phyloP scores from a whole-genome alignment of 1,140 invertebrate species.

The Diabrotica undecimpunctata region DNA sequence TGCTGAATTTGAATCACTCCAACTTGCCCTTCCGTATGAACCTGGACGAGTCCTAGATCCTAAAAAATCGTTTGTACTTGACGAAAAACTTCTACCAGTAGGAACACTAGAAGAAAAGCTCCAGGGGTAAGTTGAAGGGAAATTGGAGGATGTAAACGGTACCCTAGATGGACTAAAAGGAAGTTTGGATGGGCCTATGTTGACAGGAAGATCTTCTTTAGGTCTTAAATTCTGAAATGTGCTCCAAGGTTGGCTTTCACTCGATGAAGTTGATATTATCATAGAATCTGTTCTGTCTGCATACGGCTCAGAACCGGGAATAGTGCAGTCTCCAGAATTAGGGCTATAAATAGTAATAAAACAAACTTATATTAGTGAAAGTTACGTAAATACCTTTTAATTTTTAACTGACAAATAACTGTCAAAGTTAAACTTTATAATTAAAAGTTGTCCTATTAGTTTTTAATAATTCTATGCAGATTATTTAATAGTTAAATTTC shows the following conservation, averaged over 20 bases:
- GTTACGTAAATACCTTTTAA: too few species aligned
- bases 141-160: conserved; percentile 24
- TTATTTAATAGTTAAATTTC: too few species aligned
- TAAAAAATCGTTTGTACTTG: conserved; percentile 22
- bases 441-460: too few species aligned
- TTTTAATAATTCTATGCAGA: too few species aligned
- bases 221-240: conserved; percentile 32
- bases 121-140: conserved; percentile 32
- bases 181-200: background rate
- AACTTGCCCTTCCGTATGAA: conserved; percentile 49
- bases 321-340: conserved; percentile 50
- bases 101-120: conserved; percentile 31
- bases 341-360: conserved; percentile 43
- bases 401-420: too few species aligned
- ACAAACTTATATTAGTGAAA: background rate
- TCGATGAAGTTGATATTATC: conserved; percentile 37
- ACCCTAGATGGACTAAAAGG: conserved; percentile 21
- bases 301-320: conserved; percentile 31
- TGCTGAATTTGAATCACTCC: conserved; percentile 22
- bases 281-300: conserved; percentile 28
- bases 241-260: conserved; percentile 43
- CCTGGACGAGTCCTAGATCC: conserved; percentile 45
- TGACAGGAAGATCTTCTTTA: conserved; percentile 29
- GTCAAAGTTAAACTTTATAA: too few species aligned
- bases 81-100: conserved; percentile 4